Base-by-base conservation (phyloP, 2,797 vertebrate species). In the Ispidina lecontei region DNA sequence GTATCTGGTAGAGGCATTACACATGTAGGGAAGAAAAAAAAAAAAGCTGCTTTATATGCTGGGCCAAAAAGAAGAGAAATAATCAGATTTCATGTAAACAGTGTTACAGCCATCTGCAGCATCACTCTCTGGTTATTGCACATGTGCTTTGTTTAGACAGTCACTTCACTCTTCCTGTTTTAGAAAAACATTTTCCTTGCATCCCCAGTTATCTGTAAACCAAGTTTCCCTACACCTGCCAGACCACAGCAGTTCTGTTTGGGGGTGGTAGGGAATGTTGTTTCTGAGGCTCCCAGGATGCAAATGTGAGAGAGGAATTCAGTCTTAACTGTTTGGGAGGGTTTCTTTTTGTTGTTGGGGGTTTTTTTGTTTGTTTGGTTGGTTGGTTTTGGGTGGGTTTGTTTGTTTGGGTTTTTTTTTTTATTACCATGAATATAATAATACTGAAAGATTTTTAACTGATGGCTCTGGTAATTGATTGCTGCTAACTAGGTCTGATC, bases 1-100 rank as follows among this genome's bases (percentile, higher is more conserved):
- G 28, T 96, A 90, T 95, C 96, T 95, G 80, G 84, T 94, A 96
- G 96, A 97, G 59, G 88, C 95, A 97, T 97, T 97, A 95, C 46
- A 84, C 41, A 71, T 68, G 75, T 89, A 95, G 85, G 39, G 16
- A 8, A 4, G 78, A 95, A 97, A 97, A 92, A 95, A 81, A 97
- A 97, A 91, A 82, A 95, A 95, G 67, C 79, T 96, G 58, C 64
- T 95, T 96, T 94, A 81, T 85, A 51, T 0, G 2, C 60, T 78
- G 72, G 97, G 93, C 87, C 94, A 97, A 94, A 94, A 95, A 65
- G 55, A 72, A 80, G 91, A 35, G 60, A 75, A 90, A 96, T 96
- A 97, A 96, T 95, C 93, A 94, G 75, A 93, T 92, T 97, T 96
- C 63, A 91, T 7, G 17, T 96, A 95, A 97, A 94, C 90, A 93